Conservation (phyloP, 2,797 vertebrate genomes). For the Thalassophryne amazonica region DNA sequence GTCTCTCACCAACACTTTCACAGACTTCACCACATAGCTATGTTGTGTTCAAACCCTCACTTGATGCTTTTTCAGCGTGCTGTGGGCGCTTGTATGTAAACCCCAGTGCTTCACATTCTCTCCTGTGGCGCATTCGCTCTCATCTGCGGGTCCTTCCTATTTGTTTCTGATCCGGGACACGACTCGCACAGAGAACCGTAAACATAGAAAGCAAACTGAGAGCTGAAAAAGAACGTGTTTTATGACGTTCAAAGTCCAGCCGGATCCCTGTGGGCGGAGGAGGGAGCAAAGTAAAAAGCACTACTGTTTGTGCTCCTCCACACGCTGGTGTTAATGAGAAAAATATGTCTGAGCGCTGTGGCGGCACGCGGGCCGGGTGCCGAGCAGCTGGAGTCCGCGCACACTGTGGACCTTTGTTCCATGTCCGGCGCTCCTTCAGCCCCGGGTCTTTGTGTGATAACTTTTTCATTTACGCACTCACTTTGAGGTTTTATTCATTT, state of each 20-base stretch:
- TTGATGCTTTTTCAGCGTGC: slow-evolving; percentile 70
- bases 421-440: too few relatives aligned
- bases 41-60: slow-evolving; percentile 15
- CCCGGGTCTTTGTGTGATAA: too few relatives aligned
- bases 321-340: slow-evolving; percentile 78
- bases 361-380: slow-evolving; percentile 48
- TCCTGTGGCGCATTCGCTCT: slow-evolving; percentile 14
- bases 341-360: slow-evolving; percentile 72
- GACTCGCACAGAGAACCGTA: slow-evolving; percentile 22
- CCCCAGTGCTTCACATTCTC: slow-evolving; percentile 45
- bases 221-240: slow-evolving; percentile 5
- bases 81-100: slow-evolving; percentile 52
- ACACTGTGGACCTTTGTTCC: too few relatives aligned
- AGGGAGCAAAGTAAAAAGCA: slow-evolving; percentile 48
- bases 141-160: slow-evolving; percentile 30
- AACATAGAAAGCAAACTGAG: slow-evolving; percentile 7
- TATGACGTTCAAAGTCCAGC: too few relatives aligned
- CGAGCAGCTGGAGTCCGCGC: too few relatives aligned
- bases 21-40: slow-evolving; percentile 19
- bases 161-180: background rate
- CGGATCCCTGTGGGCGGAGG: slow-evolving; percentile 1
- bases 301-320: slow-evolving; percentile 73
- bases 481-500: too few relatives aligned
- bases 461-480: too few relatives aligned
- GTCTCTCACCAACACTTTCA: slow-evolving; percentile 9